These are phyloP conservation scores for Actinernus sp. DNA, from an alignment of 92 coral and sea anemone species.

Conservation along the genomic window DNA sequence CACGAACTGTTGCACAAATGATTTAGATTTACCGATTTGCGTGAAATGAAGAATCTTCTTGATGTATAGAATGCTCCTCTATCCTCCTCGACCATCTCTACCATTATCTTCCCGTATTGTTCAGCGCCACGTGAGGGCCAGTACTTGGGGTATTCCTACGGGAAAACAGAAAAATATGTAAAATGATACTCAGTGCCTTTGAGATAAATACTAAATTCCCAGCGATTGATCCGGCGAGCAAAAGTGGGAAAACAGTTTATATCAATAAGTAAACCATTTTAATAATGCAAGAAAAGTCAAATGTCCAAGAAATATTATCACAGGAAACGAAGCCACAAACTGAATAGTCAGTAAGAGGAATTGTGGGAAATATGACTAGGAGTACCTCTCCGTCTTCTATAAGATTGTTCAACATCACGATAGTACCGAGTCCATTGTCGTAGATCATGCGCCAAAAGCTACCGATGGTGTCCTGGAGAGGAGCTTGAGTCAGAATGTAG, in stretches of 20 bases:
- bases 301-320: too few species aligned
- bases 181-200: too few species aligned
- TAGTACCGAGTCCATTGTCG: conserved; percentile 57
- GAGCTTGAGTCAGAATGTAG: conserved; percentile 75
- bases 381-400: conserved; percentile 58
- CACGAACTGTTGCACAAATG: too few species aligned
- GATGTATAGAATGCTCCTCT: conserved; percentile 6
- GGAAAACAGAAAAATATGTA: too few species aligned
- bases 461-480: conserved; percentile 58
- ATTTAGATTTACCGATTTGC: conserved; percentile 6
- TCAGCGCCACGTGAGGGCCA: conserved; percentile 39
- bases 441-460: conserved; percentile 77
- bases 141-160: conserved; percentile 41
- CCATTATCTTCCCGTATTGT: conserved; percentile 14
- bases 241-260: too few species aligned
- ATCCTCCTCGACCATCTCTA: conserved; percentile 9
- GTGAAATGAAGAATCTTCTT: conserved; percentile 18
- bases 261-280: too few species aligned
- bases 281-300: too few species aligned
- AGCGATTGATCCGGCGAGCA: too few species aligned
- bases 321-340: too few species aligned
- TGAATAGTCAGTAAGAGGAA: too few species aligned
- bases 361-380: too few species aligned
- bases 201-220: too few species aligned
- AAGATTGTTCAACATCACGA: conserved; percentile 68